Conservation (phyloP, 2,888 invertebrate genomes). For the Plutella xylostella region DNA sequence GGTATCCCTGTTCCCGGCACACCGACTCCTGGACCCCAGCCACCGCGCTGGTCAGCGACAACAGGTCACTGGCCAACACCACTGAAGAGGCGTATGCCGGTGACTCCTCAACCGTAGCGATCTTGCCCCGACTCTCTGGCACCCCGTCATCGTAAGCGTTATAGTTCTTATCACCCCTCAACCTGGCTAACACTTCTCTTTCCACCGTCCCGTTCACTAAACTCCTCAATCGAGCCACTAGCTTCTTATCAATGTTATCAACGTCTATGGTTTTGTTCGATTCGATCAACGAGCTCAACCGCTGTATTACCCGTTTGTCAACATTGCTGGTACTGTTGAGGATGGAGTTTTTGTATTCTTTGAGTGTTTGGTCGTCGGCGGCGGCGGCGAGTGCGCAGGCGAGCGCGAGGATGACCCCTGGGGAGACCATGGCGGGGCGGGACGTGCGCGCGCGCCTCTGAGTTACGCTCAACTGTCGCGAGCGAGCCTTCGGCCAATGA, state of each 20-base stretch:
- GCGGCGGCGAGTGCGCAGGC: slow-evolving; percentile 38
- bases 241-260: slow-evolving; percentile 34
- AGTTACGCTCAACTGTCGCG: slow-evolving; percentile 33
- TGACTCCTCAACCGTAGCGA: slow-evolving; percentile 46
- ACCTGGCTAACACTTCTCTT: slow-evolving; percentile 9
- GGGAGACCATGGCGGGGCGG: slow-evolving; percentile 31
- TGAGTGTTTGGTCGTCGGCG: slow-evolving; percentile 20
- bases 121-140: slow-evolving; percentile 22
- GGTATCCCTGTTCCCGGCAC: slow-evolving; percentile 62
- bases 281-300: slow-evolving; percentile 30
- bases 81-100: slow-evolving; percentile 62
- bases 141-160: slow-evolving; percentile 27
- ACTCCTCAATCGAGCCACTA: slow-evolving; percentile 35
- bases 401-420: slow-evolving; percentile 35
- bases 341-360: slow-evolving; percentile 8
- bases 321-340: slow-evolving; percentile 30
- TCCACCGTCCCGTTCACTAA: slow-evolving; percentile 25
- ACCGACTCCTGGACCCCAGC: slow-evolving; percentile 50
- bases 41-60: slow-evolving; percentile 58
- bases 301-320: slow-evolving; percentile 33
- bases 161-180: slow-evolving; percentile 18
- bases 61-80: slow-evolving; percentile 57
- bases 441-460: slow-evolving; percentile 51
- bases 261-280: slow-evolving; percentile 34
- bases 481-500: slow-evolving; percentile 24